A percentile compares a stretch with the other conserved stretches of the same genome.
These are phyloP conservation scores for Trichomalopsis sarcophagae DNA, from an alignment of 1,140 invertebrate species.

Conservation along the genomic window DNA sequence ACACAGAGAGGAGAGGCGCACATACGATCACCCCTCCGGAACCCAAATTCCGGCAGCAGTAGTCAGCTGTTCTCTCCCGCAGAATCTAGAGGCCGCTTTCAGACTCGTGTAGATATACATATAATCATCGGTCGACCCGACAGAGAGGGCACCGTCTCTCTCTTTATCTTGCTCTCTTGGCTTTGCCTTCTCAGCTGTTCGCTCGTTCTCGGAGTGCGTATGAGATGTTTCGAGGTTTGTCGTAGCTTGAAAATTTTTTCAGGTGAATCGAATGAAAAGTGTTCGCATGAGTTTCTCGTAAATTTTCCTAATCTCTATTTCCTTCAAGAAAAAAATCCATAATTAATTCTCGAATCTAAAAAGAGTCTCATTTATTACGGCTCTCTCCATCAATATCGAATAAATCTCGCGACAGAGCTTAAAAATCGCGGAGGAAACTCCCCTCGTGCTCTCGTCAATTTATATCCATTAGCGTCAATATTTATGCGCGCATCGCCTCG, in stretches of 20 bases:
- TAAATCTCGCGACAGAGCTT: slow-evolving; percentile 5
- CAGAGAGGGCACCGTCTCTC: slow-evolving; percentile 14
- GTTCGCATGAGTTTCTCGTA: background rate
- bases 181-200: slow-evolving; percentile 38
- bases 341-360: slow-evolving; percentile 8
- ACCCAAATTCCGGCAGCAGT: slow-evolving; percentile 70
- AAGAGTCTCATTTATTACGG: background rate
- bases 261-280: no score
- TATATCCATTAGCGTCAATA: slow-evolving; percentile 45
- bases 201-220: background rate
- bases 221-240: background rate
- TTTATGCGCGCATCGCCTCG: slow-evolving; percentile 36
- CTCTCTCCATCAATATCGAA: slow-evolving; percentile 19
- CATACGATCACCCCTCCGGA: slow-evolving; percentile 67
- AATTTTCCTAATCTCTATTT: background rate
- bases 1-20: background rate
- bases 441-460: slow-evolving; percentile 17
- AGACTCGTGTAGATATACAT: slow-evolving; percentile 50
- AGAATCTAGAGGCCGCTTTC: slow-evolving; percentile 34
- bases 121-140: slow-evolving; percentile 56
- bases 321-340: background rate
- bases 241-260: background rate
- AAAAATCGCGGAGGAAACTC: slow-evolving; percentile 28
- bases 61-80: slow-evolving; percentile 71
- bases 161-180: slow-evolving; percentile 20